These are phyloP conservation scores for Urechis unicinctus DNA, from an alignment of 2,888 invertebrate species.

Conservation along the genomic window DNA sequence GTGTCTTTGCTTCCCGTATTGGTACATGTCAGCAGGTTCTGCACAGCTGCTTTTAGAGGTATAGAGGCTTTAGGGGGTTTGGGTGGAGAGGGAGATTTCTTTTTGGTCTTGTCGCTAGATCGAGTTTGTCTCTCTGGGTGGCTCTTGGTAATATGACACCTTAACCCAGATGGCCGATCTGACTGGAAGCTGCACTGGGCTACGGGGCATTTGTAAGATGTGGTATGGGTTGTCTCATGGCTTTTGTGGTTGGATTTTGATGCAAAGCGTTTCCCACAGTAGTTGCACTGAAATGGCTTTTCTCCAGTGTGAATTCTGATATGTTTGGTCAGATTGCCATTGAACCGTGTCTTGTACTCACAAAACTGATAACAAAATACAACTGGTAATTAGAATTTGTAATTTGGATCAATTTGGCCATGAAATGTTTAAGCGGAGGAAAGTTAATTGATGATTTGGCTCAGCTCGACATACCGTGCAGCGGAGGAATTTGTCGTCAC, in stretches of 20 bases:
- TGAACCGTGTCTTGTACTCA: constrained; percentile 15
- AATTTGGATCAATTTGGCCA: too few species aligned
- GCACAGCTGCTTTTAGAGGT: too few species aligned
- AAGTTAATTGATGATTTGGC: too few species aligned
- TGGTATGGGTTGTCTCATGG: constrained; percentile 12
- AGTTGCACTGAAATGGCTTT: constrained; percentile 61
- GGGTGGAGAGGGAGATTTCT: too few species aligned
- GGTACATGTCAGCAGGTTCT: background rate
- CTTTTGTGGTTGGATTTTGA: constrained; percentile 19
- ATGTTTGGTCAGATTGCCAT: constrained; percentile 38
- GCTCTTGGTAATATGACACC: background rate
- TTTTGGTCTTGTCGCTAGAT: background rate
- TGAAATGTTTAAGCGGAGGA: too few species aligned
- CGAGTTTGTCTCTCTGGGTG: background rate
- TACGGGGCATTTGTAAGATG: background rate
- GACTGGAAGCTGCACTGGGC: background rate
- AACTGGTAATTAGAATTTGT: too few species aligned
- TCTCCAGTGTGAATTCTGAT: constrained; percentile 61
- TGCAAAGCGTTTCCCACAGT: constrained; percentile 59
- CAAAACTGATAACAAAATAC: constrained; percentile 10
- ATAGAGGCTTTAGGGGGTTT: too few species aligned
- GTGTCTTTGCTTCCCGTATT: background rate
- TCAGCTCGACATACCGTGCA: too few species aligned
- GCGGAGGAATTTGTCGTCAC: too few species aligned
- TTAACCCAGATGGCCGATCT: background rate